Percentiles rank a stretch among this genome's conserved stretches.
These are phyloP conservation scores for Calephelis perditalis DNA, from an alignment of 2,888 invertebrate genomes.

Conservation along the genomic window DNA sequence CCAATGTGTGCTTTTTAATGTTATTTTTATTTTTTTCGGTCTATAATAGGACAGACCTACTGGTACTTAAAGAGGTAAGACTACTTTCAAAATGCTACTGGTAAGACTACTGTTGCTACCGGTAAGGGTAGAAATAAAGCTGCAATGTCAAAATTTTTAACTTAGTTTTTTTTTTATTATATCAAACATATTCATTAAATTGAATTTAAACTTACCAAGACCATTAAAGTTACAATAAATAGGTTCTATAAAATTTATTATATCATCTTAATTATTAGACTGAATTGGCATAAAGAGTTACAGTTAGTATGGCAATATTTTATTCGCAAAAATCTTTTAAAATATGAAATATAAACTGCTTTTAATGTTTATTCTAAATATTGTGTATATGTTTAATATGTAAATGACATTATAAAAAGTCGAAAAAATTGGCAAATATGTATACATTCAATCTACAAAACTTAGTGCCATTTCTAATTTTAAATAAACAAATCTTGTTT, in stretches of 20 bases:
- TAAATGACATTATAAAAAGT: constrained; percentile 1
- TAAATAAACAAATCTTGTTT: background rate
- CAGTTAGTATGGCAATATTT: background rate
- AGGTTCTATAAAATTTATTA: background rate
- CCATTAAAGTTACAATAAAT: no score
- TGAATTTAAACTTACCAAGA: no score
- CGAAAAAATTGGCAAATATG: constrained; percentile 1
- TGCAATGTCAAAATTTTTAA: no score
- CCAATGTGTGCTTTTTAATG: no score
- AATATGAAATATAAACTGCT: constrained; percentile 1
- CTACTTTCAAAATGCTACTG: no score
- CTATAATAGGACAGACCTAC: no score
- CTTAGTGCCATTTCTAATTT: background rate
- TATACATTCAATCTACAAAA: background rate
- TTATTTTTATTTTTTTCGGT: no score
- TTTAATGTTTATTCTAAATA: background rate
- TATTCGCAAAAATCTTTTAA: background rate
- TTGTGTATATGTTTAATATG: background rate
- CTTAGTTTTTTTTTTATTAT: no score
- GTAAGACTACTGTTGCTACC: no score
- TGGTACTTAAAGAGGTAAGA: no score
- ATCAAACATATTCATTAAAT: no score
- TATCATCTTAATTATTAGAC: background rate
- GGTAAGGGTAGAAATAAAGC: no score
- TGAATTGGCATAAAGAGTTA: constrained; percentile 5